Evolutionary conservation across 2,113 vertebrate species (phyloP).

Genomic region (Isurus oxyrinchus): DNA sequence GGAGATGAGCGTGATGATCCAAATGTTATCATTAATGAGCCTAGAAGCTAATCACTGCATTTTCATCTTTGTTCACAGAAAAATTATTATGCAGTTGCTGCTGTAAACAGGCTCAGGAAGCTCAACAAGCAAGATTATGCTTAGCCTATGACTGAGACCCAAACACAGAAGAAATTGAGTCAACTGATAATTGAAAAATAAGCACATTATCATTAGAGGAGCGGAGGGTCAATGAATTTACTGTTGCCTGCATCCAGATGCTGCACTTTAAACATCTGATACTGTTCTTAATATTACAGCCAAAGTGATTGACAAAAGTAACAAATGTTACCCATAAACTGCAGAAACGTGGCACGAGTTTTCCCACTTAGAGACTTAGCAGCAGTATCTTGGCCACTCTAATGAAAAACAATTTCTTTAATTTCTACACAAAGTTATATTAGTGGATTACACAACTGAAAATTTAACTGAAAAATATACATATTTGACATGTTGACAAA

Average conservation of each 20-base stretch:
- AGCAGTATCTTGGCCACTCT: neutral
- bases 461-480: neutral
- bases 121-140: slow-evolving; percentile 53
- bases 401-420: too few relatives aligned
- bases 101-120: slow-evolving; percentile 75
- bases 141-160: slow-evolving; percentile 17
- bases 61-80: slow-evolving; percentile 56
- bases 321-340: neutral
- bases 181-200: neutral
- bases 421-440: neutral
- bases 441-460: neutral
- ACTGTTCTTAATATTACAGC: neutral
- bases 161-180: neutral
- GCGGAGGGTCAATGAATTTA: neutral
- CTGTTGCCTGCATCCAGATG: neutral
- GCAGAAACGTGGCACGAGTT: neutral
- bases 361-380: neutral
- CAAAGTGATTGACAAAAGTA: slow-evolving; percentile 6
- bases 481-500: neutral
- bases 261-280: slow-evolving; percentile 14
- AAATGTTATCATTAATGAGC: neutral
- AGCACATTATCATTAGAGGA: neutral
- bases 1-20: too few relatives aligned
- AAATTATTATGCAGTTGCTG: slow-evolving; percentile 75
- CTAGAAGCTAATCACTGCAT: neutral